Evolutionary conservation across 2,113 vertebrate genomes (phyloP), one percentile per base, ranked within the genome.

Genomic region (Sapajus apella): DNA sequence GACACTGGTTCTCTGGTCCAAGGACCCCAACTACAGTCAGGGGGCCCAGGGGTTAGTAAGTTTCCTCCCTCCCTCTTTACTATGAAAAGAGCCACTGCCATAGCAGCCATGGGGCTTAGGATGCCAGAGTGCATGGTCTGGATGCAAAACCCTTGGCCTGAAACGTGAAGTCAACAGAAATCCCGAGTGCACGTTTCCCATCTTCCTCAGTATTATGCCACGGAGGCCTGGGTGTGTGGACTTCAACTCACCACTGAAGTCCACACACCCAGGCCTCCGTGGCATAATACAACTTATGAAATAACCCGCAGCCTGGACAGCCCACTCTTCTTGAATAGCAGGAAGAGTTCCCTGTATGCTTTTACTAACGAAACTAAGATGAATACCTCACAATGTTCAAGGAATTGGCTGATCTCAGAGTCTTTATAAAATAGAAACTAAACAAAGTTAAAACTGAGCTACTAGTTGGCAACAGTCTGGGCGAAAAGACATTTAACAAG

Each of bases 171-270:
- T 76, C 30, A 84, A 27, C 50, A 1, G 76, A 35, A 83, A 72
- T 83, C 0, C 0, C 3, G 14, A 43, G 40, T 30, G 92, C 75
- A 68, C 40, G 25, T 37, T 43, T 45, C 21, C 37, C 52, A 50
- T 73, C 56, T 37, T 97, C 96, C 76, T 87, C 81, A 52, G 52
- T 52, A 52, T 52, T 52, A 52, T 52, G 52, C 52, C 52, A 52
- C 52, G 5, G 52, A 52, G 52, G 52, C 52, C 52, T 52, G 52
- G 52, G 52, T 52, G 16, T 52, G 52, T 52, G 52, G 16, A 52
- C 52, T 52, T 52, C 10, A 61, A 52, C 35, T 50, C 72, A n/a
- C 17, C 40, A 13, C 3, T 2, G 40, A 8, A 37, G 68, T 8
- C 76, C 55, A 43, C 2, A 16, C 17, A 6, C 0, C 6, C 18